phyloP scores from a whole-genome alignment of 2,113 vertebrate genomes.

The Choloepus hoffmanni region DNA sequence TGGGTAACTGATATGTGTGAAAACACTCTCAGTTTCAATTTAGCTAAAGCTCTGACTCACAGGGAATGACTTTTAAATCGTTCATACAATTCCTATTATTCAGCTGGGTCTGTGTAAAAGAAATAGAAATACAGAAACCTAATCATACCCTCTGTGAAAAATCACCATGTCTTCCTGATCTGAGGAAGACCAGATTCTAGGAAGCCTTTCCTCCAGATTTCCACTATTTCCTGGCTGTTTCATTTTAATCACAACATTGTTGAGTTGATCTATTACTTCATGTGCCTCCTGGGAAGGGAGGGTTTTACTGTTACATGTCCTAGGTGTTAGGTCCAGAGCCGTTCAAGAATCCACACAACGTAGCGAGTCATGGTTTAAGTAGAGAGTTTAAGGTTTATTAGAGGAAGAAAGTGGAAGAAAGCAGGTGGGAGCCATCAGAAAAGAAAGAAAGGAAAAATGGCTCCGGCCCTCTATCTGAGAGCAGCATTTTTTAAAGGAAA shows the following conservation, averaged over 20 bases:
- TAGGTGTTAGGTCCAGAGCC: not conserved
- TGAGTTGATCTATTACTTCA: slow-evolving; percentile 39
- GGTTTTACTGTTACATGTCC: not conserved
- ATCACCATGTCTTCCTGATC: slow-evolving; percentile 23
- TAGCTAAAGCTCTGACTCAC: slow-evolving; percentile 69
- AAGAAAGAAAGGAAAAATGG: too few relatives aligned
- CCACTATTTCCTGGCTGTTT: slow-evolving; percentile 33
- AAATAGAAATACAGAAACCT: slow-evolving; percentile 68
- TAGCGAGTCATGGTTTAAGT: too few relatives aligned
- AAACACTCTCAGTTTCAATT: slow-evolving; percentile 73
- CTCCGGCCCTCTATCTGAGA: too few relatives aligned
- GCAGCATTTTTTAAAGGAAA: too few relatives aligned
- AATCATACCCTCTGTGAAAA: slow-evolving; percentile 71
- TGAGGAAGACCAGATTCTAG: slow-evolving; percentile 60
- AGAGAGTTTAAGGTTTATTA: too few relatives aligned
- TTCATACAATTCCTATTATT: slow-evolving; percentile 75
- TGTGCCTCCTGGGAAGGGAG: slow-evolving; percentile 26
- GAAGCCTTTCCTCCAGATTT: not conserved
- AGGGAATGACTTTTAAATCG: slow-evolving; percentile 71
- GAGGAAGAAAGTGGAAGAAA: too few relatives aligned
- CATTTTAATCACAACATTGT: slow-evolving; percentile 12
- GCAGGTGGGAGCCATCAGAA: too few relatives aligned
- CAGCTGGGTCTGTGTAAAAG: slow-evolving; percentile 67
- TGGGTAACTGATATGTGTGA: slow-evolving; percentile 71
- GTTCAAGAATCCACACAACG: too few relatives aligned